These are phyloP conservation scores for Excalfactoria chinensis DNA, from an alignment of 2,113 vertebrate genomes.

Conservation along the genomic window DNA sequence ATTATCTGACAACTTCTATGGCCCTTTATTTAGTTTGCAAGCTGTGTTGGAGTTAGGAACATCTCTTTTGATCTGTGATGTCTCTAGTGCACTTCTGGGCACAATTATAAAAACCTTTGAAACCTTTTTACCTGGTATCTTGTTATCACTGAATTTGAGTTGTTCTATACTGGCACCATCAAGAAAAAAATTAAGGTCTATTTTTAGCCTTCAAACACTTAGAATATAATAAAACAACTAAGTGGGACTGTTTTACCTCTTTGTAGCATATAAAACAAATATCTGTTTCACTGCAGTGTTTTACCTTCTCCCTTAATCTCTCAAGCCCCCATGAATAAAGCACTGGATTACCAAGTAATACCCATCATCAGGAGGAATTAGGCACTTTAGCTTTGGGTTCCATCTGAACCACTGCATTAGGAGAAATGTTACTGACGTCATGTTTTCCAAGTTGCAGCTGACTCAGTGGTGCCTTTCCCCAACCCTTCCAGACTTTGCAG, in stretches of 20 bases:
- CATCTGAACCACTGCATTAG: constrained; percentile 13
- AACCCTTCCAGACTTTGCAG: neutral
- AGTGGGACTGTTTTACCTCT: neutral
- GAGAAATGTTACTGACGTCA: constrained; percentile 25
- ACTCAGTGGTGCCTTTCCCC: neutral
- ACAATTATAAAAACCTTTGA: constrained; percentile 63
- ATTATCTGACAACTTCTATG: constrained; percentile 12
- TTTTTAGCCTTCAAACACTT: constrained; percentile 46
- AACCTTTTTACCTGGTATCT: constrained; percentile 28
- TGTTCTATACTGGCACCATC: neutral
- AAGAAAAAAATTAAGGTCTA: neutral
- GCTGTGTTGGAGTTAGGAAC: neutral
- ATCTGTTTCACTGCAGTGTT: constrained; percentile 45
- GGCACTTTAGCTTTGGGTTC: constrained; percentile 50
- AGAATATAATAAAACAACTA: constrained; percentile 6
- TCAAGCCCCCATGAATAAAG: constrained; percentile 56
- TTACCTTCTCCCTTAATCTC: constrained; percentile 63
- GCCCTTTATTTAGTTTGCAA: constrained; percentile 51
- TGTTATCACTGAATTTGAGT: constrained; percentile 19
- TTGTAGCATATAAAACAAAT: constrained; percentile 18
- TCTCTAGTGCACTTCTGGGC: constrained; percentile 46
- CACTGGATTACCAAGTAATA: constrained; percentile 64
- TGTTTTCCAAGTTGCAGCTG: constrained; percentile 10
- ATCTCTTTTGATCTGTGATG: constrained; percentile 38
- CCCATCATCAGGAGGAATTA: constrained; percentile 58